A percentile compares a stretch with the other conserved stretches of the same genome.
Evolutionary conservation across 1,140 invertebrate species (phyloP).

Genomic region (Megathymus violae): DNA sequence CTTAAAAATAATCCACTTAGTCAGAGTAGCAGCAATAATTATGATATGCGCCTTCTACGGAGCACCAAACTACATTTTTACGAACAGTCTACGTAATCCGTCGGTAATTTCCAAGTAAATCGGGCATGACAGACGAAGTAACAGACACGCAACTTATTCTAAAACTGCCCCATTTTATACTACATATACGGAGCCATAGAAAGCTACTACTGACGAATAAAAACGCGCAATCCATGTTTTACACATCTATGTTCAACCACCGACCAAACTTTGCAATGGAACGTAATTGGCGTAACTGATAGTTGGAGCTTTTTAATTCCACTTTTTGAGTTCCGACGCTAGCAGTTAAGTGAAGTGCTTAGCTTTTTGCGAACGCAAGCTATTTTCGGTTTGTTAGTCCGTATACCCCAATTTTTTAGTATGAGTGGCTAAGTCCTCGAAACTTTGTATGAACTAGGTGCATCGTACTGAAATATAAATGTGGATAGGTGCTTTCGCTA

Average conservation of each 20-base stretch:
- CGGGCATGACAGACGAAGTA: too few relatives aligned
- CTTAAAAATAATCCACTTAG: too few relatives aligned
- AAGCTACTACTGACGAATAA: too few relatives aligned
- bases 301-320: constrained; percentile 29
- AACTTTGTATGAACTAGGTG: not conserved
- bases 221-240: constrained; percentile 44
- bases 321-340: constrained; percentile 15
- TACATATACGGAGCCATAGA: too few relatives aligned
- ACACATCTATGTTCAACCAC: constrained; percentile 1
- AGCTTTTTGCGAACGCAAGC: constrained; percentile 26
- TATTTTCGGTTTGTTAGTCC: constrained; percentile 29
- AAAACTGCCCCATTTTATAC: too few relatives aligned
- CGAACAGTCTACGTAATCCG: too few relatives aligned
- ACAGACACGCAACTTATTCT: too few relatives aligned
- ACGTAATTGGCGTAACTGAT: constrained; percentile 37
- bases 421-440: not conserved
- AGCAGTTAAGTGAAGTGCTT: constrained; percentile 29
- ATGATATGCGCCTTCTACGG: too few relatives aligned
- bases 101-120: too few relatives aligned
- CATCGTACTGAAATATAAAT: constrained; percentile 5
- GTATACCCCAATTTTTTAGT: constrained; percentile 17
- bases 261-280: constrained; percentile 34
- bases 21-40: too few relatives aligned
- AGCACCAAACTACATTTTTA: too few relatives aligned
- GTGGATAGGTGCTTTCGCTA: too few relatives aligned